These are phyloP conservation scores for Clunio marinus DNA, from an alignment of 2,888 invertebrate species.

Conservation along the genomic window DNA sequence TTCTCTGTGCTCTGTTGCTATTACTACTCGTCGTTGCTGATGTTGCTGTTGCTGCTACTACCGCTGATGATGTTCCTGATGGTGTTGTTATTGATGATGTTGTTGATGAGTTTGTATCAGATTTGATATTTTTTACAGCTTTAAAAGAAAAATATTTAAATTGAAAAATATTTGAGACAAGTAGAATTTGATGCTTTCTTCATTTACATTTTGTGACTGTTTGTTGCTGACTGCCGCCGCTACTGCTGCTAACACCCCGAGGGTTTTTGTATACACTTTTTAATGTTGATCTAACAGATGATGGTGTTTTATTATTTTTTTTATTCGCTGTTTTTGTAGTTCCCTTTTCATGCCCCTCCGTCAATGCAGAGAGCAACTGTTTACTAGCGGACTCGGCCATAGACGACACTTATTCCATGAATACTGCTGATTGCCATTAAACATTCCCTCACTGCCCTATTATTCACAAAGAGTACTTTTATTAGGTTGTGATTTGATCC, in stretches of 20 bases:
- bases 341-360: conserved; percentile 55
- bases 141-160: no score
- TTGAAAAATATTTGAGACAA: no score
- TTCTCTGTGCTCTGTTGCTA: conserved; percentile 13
- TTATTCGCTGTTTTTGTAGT: conserved; percentile 32
- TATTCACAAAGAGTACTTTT: no score
- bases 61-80: no score
- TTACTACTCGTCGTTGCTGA: not conserved
- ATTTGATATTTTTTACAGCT: conserved; percentile 22
- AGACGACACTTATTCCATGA: conserved; percentile 70
- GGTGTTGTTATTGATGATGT: conserved; percentile 13
- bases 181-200: no score
- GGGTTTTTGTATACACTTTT: conserved; percentile 35
- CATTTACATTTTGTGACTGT: conserved; percentile 25
- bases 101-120: no score
- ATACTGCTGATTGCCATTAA: conserved; percentile 57
- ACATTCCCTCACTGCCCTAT: conserved; percentile 48
- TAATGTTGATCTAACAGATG: conserved; percentile 38
- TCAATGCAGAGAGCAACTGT: conserved; percentile 69
- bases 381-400: conserved; percentile 85
- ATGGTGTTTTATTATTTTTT: conserved; percentile 42
- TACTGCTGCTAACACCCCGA: not conserved
- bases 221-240: conserved; percentile 31
- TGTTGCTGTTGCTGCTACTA: not conserved
- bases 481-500: no score